Conservation (phyloP, 2,797 vertebrate genomes). For the Sebastes melanostomus region DNA sequence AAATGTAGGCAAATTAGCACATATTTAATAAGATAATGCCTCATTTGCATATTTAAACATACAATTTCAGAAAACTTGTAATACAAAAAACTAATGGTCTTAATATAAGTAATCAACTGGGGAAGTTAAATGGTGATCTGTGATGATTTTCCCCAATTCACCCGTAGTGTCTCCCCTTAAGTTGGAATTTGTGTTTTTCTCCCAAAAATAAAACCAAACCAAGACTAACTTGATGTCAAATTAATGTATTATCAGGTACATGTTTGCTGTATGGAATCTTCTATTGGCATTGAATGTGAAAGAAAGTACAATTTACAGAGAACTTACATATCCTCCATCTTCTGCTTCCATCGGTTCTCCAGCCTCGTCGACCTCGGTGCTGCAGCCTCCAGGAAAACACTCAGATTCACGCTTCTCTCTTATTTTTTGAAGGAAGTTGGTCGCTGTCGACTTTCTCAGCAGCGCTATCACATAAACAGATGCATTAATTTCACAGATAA, state of each 20-base stretch:
- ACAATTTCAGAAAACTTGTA: too few species aligned
- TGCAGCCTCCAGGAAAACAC: slow-evolving; percentile 74
- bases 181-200: background rate
- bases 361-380: slow-evolving; percentile 64
- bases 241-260: background rate
- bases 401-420: slow-evolving; percentile 64
- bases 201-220: background rate
- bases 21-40: too few species aligned
- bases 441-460: slow-evolving; percentile 73
- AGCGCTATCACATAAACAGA: slow-evolving; percentile 56
- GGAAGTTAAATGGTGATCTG: too few species aligned
- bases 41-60: too few species aligned
- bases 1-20: too few species aligned
- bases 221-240: background rate
- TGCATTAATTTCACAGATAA: background rate
- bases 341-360: slow-evolving; percentile 64
- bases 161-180: too few species aligned
- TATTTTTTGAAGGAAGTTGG: slow-evolving; percentile 68
- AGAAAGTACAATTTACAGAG: background rate
- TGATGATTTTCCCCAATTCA: too few species aligned
- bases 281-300: background rate
- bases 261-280: background rate
- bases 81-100: too few species aligned
- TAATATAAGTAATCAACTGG: too few species aligned
- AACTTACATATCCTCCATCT: slow-evolving; percentile 71